Evolutionary conservation across 2,888 invertebrate species (phyloP).

Genomic region (Tetanocera ferruginea): DNA sequence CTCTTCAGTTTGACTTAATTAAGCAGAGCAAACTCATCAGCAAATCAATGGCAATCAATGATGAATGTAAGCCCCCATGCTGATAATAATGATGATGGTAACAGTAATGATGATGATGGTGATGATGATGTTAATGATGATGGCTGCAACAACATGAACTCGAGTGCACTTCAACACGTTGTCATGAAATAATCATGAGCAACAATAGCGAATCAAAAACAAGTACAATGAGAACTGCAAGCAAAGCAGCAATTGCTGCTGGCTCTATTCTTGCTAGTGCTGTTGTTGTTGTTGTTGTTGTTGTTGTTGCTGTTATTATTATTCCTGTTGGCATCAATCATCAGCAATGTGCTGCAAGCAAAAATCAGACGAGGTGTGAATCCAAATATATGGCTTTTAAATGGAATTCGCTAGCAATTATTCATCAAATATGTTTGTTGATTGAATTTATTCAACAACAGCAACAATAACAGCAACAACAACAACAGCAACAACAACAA

Average conservation of each 20-base stretch:
- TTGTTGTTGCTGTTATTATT: neutral
- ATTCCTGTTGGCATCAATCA: conserved; percentile 4
- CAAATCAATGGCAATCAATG: neutral
- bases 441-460: conserved; percentile 43
- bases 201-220: neutral
- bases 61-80: neutral
- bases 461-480: conserved; percentile 30
- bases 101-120: neutral
- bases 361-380: conserved; percentile 10
- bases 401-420: conserved; percentile 47
- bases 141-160: neutral
- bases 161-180: conserved; percentile 19
- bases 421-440: conserved; percentile 44
- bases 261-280: neutral
- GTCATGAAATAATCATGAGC: conserved; percentile 23
- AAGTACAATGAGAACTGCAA: neutral
- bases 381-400: conserved; percentile 43
- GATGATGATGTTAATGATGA: neutral
- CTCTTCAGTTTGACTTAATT: too few species aligned
- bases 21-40: neutral
- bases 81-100: neutral
- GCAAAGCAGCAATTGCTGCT: neutral
- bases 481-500: conserved; percentile 21
- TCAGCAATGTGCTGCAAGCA: neutral
- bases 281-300: neutral